These are phyloP conservation scores for Diarsia rubi DNA, from an alignment of 2,888 invertebrate genomes.

Conservation along the genomic window DNA sequence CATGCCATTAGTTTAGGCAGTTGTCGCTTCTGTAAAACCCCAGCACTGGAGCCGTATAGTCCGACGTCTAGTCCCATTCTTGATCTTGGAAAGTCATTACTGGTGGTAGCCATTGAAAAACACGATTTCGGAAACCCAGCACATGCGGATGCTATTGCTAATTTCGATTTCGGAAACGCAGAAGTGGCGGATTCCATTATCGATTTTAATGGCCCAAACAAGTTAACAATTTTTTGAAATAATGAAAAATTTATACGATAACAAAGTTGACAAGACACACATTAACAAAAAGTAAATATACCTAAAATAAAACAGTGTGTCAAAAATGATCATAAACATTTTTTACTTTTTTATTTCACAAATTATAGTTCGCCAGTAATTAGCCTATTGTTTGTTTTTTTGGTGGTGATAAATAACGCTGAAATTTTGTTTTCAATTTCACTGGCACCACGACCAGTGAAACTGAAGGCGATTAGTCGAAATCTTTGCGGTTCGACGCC, in stretches of 20 bases:
- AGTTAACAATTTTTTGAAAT: background rate
- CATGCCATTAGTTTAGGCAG: slow-evolving; percentile 87
- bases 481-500: no score
- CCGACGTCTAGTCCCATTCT: background rate
- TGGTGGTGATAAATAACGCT: background rate
- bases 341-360: background rate
- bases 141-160: background rate
- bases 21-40: slow-evolving; percentile 71
- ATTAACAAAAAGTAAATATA: background rate
- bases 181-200: slow-evolving; percentile 5
- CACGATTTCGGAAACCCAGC: slow-evolving; percentile 55
- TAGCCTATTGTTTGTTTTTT: background rate
- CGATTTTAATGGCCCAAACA: slow-evolving; percentile 3
- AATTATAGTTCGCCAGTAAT: background rate
- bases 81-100: background rate
- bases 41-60: background rate
- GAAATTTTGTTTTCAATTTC: no score
- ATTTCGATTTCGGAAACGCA: background rate
- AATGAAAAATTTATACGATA: background rate
- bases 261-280: background rate
- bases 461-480: no score
- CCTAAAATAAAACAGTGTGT: background rate
- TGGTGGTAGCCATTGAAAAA: no score
- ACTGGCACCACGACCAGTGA: no score
- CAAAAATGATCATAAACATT: slow-evolving; percentile 18